Evolutionary conservation across 2,888 invertebrate genomes (phyloP).

Genomic region (Agrochola litura): DNA sequence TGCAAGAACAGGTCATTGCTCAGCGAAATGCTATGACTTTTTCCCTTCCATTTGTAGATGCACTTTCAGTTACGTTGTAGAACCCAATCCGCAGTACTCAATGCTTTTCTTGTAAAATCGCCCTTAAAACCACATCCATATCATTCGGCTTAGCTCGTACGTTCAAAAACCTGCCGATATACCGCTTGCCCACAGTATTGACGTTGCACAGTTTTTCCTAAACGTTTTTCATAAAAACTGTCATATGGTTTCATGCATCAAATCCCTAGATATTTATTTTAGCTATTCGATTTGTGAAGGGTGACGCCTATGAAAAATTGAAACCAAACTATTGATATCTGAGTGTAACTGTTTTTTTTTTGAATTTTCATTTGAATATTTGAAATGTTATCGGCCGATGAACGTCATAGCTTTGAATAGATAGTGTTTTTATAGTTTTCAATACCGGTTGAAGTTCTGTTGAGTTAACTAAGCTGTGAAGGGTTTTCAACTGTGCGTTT

Average conservation of each 20-base stretch:
- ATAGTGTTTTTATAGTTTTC: background rate
- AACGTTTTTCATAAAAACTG: conserved; percentile 23
- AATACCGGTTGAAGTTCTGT: background rate
- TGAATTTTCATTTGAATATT: conserved; percentile 11
- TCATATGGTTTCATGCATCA: conserved; percentile 16
- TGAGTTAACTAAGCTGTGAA: background rate
- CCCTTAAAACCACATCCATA: no score
- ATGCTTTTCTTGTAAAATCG: background rate
- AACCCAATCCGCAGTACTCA: no score
- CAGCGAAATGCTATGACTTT: background rate
- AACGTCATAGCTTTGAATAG: background rate
- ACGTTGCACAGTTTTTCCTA: conserved; percentile 3
- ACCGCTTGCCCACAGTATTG: conserved; percentile 7
- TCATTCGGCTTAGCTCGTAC: background rate
- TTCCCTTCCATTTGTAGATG: background rate
- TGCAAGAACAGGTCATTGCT: no score
- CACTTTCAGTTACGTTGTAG: no score
- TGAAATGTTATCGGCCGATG: background rate
- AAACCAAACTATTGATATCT: conserved; percentile 37
- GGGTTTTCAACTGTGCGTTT: no score
- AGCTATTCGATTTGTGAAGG: conserved; percentile 19
- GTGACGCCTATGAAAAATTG: conserved; percentile 37
- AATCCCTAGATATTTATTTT: conserved; percentile 34
- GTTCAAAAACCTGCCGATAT: conserved; percentile 4
- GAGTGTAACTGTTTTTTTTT: background rate